Base-by-base conservation (phyloP, 2,888 invertebrate species). In the Chorisops tibialis region DNA sequence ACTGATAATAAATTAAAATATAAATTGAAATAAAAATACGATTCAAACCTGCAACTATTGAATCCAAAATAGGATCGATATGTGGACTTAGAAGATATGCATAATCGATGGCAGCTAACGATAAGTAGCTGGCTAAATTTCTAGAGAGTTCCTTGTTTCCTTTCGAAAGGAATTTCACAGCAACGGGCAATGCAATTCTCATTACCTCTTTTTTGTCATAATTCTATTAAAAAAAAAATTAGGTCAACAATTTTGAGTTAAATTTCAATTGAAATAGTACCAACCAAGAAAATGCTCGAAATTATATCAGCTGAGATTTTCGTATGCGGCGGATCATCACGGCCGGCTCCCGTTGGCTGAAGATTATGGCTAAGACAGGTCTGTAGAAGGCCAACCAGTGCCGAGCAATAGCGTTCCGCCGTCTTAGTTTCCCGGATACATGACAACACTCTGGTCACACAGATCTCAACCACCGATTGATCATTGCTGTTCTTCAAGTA, bases 301-400 rank as follows among this genome's bases (percentile, higher is more conserved):
- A 96, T 90, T 66, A 96, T 87, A 80, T 96, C 96, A 48, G 93
- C 92, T 18, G 95, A 94, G 72, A 96, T 96, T 80, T 96, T 96
- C 49, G 95, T 93, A 82, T 96, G 96, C 1, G 96, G 95, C 38
- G 95, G 93, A 79, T 96, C 95, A 77, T 92, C 91, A 69, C 86
- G 81, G 19, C 83, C 79, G 35, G 84, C 80, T 18, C 73, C 72
- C 0, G 81, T 75, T 0, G 92, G 90, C 79, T 91, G 89, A 68
- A 95, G 81, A 78, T 93, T 93, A 81, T 95, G 92, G 74, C 89
- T 87, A 68, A 96, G 80, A 72, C 95, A 96, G 35, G 91, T 89
- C 80, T 93, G 91, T 63, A 96, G 80, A 58, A 96, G 79, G 41
- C 87, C 85, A 19, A 96, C 93, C 67, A 96, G 79, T 1, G 91